A percentile compares a stretch with the other conserved stretches of the same genome.
These are phyloP conservation scores for Paramuricea clavata DNA, from an alignment of 92 coral and sea anemone species.

Conservation along the genomic window DNA sequence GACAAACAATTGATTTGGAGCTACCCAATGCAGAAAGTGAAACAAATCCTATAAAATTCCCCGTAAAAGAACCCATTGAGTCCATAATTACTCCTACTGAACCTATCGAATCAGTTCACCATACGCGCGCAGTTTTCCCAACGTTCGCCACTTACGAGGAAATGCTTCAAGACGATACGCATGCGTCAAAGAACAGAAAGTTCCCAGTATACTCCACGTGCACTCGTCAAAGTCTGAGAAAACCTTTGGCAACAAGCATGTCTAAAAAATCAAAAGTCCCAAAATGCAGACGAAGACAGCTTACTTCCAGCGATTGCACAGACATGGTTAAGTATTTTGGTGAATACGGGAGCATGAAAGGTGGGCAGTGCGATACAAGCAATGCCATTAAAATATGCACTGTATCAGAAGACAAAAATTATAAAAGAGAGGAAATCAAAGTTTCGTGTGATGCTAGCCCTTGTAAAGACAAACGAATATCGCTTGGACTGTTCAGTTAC, in stretches of 20 bases:
- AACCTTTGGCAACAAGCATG: not conserved
- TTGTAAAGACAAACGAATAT: not conserved
- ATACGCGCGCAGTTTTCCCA: not conserved
- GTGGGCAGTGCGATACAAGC: not conserved
- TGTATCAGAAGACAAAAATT: not conserved
- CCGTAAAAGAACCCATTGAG: too few species aligned
- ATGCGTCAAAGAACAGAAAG: conserved; percentile 23
- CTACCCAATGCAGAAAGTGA: too few species aligned
- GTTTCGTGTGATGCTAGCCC: not conserved
- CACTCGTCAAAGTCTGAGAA: conserved; percentile 56
- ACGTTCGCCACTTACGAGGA: not conserved
- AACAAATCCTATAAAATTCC: too few species aligned
- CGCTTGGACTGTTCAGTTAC: not conserved
- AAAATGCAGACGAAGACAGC: not conserved
- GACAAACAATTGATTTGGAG: too few species aligned
- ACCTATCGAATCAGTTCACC: not conserved
- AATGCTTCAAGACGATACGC: conserved; percentile 4
- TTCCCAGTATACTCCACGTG: conserved; percentile 53
- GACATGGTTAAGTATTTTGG: not conserved
- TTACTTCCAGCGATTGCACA: not conserved
- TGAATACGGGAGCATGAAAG: not conserved
- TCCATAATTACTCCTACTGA: too few species aligned
- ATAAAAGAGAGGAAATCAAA: not conserved
- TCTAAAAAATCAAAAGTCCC: not conserved
- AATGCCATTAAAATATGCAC: not conserved